A percentile compares a stretch with the other conserved stretches of the same genome.
phyloP scores from a whole-genome alignment of 2,888 invertebrate genomes.

The Cephus rjabovi region DNA sequence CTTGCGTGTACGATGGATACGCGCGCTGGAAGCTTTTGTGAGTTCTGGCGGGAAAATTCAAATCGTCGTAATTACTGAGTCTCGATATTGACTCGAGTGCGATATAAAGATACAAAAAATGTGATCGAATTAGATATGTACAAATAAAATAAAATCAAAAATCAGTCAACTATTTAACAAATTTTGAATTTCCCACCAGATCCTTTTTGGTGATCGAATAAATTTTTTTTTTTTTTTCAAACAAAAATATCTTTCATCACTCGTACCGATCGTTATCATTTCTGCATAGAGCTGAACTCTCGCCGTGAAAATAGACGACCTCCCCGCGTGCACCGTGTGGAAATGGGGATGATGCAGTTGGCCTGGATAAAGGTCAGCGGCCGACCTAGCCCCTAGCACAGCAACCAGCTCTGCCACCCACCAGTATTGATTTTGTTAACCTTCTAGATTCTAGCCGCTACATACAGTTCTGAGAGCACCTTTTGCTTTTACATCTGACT shows the following conservation, averaged over 20 bases:
- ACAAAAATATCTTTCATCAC: too few species aligned
- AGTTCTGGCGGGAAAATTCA: background rate
- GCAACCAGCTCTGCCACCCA: constrained; percentile 40
- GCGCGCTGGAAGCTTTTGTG: background rate
- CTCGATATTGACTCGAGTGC: background rate
- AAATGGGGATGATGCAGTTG: constrained; percentile 61
- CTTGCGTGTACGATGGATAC: background rate
- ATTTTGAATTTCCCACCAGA: background rate
- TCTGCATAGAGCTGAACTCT: background rate
- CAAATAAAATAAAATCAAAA: background rate
- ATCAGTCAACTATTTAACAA: background rate
- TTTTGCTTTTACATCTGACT: background rate
- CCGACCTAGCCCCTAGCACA: constrained; percentile 58
- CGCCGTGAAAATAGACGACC: constrained; percentile 47
- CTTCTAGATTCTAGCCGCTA: constrained; percentile 47
- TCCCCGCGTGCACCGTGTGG: constrained; percentile 34
- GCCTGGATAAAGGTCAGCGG: constrained; percentile 63
- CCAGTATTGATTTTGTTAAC: constrained; percentile 58
- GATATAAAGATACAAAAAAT: too few species aligned
- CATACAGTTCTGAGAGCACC: background rate
- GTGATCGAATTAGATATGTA: background rate
- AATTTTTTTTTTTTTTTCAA: too few species aligned
- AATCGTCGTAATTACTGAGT: background rate
- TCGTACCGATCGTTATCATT: background rate
- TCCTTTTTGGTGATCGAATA: background rate